Percentiles rank a stretch among this genome's conserved stretches.
Evolutionary conservation across 2,113 vertebrate genomes (phyloP).

Genomic region (Tautogolabrus adspersus): DNA sequence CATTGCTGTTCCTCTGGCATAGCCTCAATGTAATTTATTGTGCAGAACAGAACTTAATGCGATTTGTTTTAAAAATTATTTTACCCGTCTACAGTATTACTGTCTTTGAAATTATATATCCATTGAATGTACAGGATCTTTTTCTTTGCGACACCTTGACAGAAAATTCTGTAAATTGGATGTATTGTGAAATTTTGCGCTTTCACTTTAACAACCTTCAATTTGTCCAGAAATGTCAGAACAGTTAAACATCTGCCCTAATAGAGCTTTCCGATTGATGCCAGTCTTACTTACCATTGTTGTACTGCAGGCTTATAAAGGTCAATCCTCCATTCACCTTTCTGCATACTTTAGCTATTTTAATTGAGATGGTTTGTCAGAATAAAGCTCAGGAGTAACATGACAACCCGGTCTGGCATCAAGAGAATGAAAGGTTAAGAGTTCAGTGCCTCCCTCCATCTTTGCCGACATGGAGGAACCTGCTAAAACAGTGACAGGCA

Average conservation of each 20-base stretch:
- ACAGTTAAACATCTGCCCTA: neutral
- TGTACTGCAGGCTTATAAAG: constrained; percentile 48
- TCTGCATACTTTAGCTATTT: constrained; percentile 42
- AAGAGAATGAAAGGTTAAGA: constrained; percentile 61
- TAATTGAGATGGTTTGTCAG: constrained; percentile 68
- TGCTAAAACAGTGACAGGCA: constrained; percentile 57
- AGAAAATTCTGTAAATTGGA: constrained; percentile 2
- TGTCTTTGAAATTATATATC: neutral
- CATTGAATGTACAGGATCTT: neutral
- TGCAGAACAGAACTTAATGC: neutral
- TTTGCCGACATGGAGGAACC: constrained; percentile 43
- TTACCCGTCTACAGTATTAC: neutral
- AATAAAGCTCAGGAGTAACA: constrained; percentile 57
- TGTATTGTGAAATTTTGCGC: neutral
- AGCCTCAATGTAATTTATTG: neutral
- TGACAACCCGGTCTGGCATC: constrained; percentile 38
- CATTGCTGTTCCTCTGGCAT: neutral
- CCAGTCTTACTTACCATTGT: constrained; percentile 27
- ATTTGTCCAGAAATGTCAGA: constrained; percentile 59
- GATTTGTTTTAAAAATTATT: neutral
- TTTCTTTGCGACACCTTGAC: neutral
- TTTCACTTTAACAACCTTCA: constrained; percentile 7
- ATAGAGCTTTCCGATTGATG: constrained; percentile 31
- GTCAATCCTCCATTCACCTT: constrained; percentile 54
- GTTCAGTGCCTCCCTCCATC: constrained; percentile 48